Evolutionary conservation across 2,113 vertebrate genomes (phyloP).

Genomic region (Chrysemys picta): DNA sequence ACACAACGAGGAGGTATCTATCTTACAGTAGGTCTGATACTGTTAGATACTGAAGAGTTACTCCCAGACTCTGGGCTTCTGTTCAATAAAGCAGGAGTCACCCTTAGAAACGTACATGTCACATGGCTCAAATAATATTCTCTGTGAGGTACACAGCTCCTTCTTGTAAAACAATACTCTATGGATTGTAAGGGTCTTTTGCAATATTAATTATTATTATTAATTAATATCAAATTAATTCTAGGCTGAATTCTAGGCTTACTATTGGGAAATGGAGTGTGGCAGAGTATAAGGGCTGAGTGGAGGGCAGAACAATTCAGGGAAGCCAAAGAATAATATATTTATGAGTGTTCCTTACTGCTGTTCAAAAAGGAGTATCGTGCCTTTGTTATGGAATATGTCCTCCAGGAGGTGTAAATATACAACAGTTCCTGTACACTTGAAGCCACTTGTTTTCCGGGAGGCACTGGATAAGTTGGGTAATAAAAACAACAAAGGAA

Average conservation of each 20-base stretch:
- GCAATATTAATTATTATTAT: not conserved
- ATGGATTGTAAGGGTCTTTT: not conserved
- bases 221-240: not conserved
- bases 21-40: not conserved
- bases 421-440: not conserved
- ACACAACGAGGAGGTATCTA: not conserved
- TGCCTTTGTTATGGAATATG: not conserved
- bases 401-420: not conserved
- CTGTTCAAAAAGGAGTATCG: not conserved
- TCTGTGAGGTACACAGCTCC: not conserved
- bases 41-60: conserved; percentile 20
- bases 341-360: not conserved
- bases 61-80: not conserved
- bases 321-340: not conserved
- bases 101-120: not conserved
- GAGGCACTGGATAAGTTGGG: not conserved
- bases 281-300: not conserved
- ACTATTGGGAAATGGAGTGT: not conserved
- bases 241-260: not conserved
- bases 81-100: conserved; percentile 13
- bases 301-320: not conserved
- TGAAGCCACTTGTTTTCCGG: not conserved
- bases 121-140: not conserved
- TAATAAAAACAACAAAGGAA: not conserved
- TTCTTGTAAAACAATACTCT: not conserved